phyloP scores from a whole-genome alignment of 2,888 invertebrate genomes.

The Lampropteryx suffumata region DNA sequence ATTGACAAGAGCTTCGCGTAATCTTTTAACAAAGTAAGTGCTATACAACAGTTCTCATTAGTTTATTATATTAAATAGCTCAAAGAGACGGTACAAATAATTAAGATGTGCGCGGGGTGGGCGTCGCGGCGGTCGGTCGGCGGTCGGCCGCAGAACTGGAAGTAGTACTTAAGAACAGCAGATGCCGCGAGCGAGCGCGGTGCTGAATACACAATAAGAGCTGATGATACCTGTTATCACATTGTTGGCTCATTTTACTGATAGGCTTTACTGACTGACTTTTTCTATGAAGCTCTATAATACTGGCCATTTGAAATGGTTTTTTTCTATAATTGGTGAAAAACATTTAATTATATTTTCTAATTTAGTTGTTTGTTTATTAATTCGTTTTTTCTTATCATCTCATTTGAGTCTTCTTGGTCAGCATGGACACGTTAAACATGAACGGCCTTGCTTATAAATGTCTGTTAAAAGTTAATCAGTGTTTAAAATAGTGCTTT shows the following conservation, averaged over 20 bases:
- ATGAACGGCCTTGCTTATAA: too few relatives aligned
- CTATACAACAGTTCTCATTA: slow-evolving; percentile 14
- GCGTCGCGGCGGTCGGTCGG: slow-evolving; percentile 32
- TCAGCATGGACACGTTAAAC: too few relatives aligned
- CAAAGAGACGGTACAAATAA: slow-evolving; percentile 46
- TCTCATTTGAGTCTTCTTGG: too few relatives aligned
- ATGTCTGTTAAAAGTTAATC: too few relatives aligned
- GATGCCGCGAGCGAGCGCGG: slow-evolving; percentile 49
- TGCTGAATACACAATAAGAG: slow-evolving; percentile 34
- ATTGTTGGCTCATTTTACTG: not conserved
- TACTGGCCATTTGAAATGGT: too few relatives aligned
- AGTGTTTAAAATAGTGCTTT: too few relatives aligned
- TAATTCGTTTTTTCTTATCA: too few relatives aligned
- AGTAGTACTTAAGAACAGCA: slow-evolving; percentile 61
- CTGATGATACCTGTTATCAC: slow-evolving; percentile 29
- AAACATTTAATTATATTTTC: too few relatives aligned
- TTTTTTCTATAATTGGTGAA: too few relatives aligned
- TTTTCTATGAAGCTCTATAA: too few relatives aligned
- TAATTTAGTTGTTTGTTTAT: too few relatives aligned
- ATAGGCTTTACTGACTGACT: too few relatives aligned
- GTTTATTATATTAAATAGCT: slow-evolving; percentile 17
- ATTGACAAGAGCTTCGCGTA: not conserved
- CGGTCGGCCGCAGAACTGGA: slow-evolving; percentile 52
- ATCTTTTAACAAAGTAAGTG: not conserved
- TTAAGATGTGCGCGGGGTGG: slow-evolving; percentile 50